Evolutionary conservation across 2,888 invertebrate species (phyloP).

Genomic region (Hemaris fuciformis): DNA sequence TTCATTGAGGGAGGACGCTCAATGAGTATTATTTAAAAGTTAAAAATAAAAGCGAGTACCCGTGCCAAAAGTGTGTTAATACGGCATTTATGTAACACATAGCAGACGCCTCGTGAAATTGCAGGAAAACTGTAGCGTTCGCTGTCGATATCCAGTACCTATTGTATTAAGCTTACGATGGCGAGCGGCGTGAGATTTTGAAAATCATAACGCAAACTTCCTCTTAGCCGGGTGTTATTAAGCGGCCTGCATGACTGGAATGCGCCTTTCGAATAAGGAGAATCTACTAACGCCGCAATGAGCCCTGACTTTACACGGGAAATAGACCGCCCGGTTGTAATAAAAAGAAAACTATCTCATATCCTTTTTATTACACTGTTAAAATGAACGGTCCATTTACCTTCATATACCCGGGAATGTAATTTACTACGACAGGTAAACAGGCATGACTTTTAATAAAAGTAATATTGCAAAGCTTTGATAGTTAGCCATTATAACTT

Average conservation of each 20-base stretch:
- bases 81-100: slow-evolving; percentile 51
- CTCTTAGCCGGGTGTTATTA: slow-evolving; percentile 33
- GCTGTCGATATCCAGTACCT: slow-evolving; percentile 45
- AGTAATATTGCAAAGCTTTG: not conserved
- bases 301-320: slow-evolving; percentile 20
- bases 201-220: slow-evolving; percentile 36
- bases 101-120: slow-evolving; percentile 47
- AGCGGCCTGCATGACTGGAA: slow-evolving; percentile 26
- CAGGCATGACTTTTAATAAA: not conserved
- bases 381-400: not conserved
- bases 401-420: not conserved
- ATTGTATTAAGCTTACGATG: slow-evolving; percentile 54
- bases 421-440: slow-evolving; percentile 3
- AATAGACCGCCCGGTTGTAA: slow-evolving; percentile 17
- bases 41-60: slow-evolving; percentile 57
- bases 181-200: slow-evolving; percentile 38
- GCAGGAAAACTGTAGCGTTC: slow-evolving; percentile 49
- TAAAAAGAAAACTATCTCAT: not conserved
- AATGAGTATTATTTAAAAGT: slow-evolving; percentile 58
- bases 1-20: slow-evolving; percentile 44
- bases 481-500: not conserved
- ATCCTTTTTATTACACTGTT: slow-evolving; percentile 1
- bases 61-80: slow-evolving; percentile 67
- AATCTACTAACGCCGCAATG: slow-evolving; percentile 15
- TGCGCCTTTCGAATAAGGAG: not conserved